Conservation (phyloP, 2,888 invertebrate genomes). For the Dorcus hopei region DNA sequence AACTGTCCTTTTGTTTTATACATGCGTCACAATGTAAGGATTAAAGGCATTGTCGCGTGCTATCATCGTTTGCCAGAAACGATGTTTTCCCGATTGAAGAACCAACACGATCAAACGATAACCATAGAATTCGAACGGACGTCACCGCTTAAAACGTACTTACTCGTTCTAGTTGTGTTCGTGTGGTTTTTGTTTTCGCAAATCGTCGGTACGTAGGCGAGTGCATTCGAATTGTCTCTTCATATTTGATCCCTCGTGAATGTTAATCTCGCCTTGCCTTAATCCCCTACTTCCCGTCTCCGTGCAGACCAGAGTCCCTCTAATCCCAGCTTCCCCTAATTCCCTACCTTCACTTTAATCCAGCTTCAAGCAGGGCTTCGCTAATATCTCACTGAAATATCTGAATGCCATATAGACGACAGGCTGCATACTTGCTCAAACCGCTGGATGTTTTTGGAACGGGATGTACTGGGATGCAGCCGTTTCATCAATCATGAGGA, state of each 20-base stretch:
- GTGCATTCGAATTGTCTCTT: constrained; percentile 34
- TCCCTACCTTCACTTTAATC: constrained; percentile 52
- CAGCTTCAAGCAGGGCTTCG: constrained; percentile 49
- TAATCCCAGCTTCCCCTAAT: constrained; percentile 52
- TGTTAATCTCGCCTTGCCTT: constrained; percentile 45
- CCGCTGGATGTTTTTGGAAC: constrained; percentile 43
- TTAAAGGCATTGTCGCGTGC: constrained; percentile 51
- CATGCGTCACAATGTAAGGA: constrained; percentile 47
- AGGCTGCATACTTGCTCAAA: constrained; percentile 32
- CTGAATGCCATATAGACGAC: constrained; percentile 34
- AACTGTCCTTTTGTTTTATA: too few relatives aligned
- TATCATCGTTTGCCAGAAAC: constrained; percentile 45
- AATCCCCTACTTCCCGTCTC: constrained; percentile 49
- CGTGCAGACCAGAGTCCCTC: constrained; percentile 46
- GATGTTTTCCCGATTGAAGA: constrained; percentile 21
- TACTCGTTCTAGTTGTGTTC: background rate
- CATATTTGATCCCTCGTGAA: constrained; percentile 47
- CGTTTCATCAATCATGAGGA: constrained; percentile 61
- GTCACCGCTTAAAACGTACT: background rate
- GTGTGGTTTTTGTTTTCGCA: background rate
- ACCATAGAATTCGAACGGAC: too few relatives aligned
- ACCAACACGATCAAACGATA: too few relatives aligned
- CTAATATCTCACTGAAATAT: constrained; percentile 37
- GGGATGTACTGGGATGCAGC: constrained; percentile 43
- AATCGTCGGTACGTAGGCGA: too few relatives aligned